Percentiles rank a stretch among this genome's conserved stretches.
phyloP scores from a whole-genome alignment of 2,888 invertebrate genomes.

The Piscicola geometra region DNA sequence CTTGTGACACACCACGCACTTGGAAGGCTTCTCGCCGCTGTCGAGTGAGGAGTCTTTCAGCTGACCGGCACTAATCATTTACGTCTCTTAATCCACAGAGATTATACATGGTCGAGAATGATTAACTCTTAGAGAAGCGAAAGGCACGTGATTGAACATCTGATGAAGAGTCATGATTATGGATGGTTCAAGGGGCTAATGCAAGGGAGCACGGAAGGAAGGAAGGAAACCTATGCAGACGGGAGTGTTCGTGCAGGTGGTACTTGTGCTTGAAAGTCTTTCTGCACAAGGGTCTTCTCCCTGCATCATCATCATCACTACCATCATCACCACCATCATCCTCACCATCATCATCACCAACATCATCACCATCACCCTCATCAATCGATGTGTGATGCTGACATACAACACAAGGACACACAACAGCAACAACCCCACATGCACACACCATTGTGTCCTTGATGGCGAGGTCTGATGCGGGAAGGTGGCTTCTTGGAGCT shows the following conservation, averaged over 20 bases:
- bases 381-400: neutral
- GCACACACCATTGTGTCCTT: neutral
- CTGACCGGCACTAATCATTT: slow-evolving; percentile 7
- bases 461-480: neutral
- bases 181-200: neutral
- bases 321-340: slow-evolving; percentile 20
- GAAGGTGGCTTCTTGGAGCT: no score
- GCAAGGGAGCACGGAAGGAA: neutral
- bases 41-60: neutral
- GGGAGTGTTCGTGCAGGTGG: neutral
- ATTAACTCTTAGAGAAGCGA: no score
- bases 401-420: neutral
- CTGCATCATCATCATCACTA: neutral
- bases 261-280: slow-evolving; percentile 4
- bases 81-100: no score
- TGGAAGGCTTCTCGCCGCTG: no score
- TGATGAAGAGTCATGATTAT: no score
- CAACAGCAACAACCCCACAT: neutral
- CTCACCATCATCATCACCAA: slow-evolving; percentile 32
- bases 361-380: slow-evolving; percentile 33
- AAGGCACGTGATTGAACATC: no score
- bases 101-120: no score
- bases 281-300: neutral
- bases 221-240: neutral
- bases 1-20: no score